Evolutionary conservation across 2,113 vertebrate genomes (phyloP).

Genomic region (Polypterus bichir): DNA sequence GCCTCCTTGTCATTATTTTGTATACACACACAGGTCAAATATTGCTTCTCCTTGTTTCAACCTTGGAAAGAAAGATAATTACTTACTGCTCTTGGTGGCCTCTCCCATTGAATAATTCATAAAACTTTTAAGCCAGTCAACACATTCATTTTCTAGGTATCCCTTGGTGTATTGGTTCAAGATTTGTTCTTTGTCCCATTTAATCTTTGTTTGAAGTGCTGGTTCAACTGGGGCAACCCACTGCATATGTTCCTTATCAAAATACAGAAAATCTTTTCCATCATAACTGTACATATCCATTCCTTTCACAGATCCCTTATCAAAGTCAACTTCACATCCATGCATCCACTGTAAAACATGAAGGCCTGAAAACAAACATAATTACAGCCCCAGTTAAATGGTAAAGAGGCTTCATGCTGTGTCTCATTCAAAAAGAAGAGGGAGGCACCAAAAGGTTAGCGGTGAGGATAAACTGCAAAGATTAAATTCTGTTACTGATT

Average conservation of each 20-base stretch:
- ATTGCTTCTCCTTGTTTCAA: too few species aligned
- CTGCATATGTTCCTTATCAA: background rate
- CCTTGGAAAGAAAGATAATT: too few species aligned
- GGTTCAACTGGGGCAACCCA: constrained; percentile 17
- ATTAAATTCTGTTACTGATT: too few species aligned
- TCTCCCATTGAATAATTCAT: rapidly evolving
- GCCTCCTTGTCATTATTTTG: too few species aligned
- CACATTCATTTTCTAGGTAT: constrained; percentile 42
- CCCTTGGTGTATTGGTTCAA: constrained; percentile 41
- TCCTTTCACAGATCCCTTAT: background rate
- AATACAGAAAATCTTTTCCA: constrained; percentile 33
- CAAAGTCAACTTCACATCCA: constrained; percentile 21
- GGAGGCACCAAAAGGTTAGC: too few species aligned
- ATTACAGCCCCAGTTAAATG: too few species aligned
- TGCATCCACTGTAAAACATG: constrained; percentile 39
- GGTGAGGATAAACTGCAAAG: too few species aligned
- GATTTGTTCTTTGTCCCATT: constrained; percentile 29
- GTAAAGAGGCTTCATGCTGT: too few species aligned
- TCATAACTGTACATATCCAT: constrained; percentile 39
- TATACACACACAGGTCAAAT: too few species aligned
- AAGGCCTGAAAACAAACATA: constrained; percentile 14
- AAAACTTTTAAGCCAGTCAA: constrained; percentile 30
- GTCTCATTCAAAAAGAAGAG: too few species aligned
- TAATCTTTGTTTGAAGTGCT: constrained; percentile 21
- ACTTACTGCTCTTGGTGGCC: too few species aligned